Conservation (phyloP, 92 coral and sea anemone genomes). For the Parazoanthus atlanticus region DNA sequence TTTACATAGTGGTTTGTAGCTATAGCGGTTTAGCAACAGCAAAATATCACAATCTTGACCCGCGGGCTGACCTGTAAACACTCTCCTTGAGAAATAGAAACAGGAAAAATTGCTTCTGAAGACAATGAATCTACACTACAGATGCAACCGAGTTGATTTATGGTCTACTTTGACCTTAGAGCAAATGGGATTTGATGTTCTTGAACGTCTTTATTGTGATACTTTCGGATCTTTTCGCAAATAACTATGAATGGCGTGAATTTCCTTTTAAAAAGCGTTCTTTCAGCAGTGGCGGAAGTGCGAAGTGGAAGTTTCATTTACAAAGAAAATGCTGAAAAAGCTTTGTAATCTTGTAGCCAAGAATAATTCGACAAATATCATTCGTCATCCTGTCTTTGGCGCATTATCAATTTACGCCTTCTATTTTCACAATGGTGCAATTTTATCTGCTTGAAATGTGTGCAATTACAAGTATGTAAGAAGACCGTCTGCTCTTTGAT, state of each 20-base stretch:
- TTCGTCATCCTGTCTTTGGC: conserved; percentile 63
- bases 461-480: conserved; percentile 68
- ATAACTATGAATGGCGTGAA: neutral
- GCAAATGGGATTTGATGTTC: conserved; percentile 1
- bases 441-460: conserved; percentile 70
- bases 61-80: conserved; percentile 30
- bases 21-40: neutral
- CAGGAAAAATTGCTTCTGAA: conserved; percentile 25
- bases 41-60: conserved; percentile 18
- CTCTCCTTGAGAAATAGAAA: conserved; percentile 12
- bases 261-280: neutral
- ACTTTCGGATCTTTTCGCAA: neutral
- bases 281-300: conserved; percentile 36
- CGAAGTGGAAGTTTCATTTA: conserved; percentile 19
- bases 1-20: neutral
- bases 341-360: conserved; percentile 58
- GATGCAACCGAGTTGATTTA: conserved; percentile 21
- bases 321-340: conserved; percentile 41
- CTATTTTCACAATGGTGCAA: conserved; percentile 74
- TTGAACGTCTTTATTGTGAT: neutral
- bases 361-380: conserved; percentile 71
- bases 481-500: conserved; percentile 53
- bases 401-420: conserved; percentile 75
- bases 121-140: neutral
- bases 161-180: conserved; percentile 19